phyloP scores from a whole-genome alignment of 35 echinoderm and acorn worm species.

The Heliocidaris tuberculata region DNA sequence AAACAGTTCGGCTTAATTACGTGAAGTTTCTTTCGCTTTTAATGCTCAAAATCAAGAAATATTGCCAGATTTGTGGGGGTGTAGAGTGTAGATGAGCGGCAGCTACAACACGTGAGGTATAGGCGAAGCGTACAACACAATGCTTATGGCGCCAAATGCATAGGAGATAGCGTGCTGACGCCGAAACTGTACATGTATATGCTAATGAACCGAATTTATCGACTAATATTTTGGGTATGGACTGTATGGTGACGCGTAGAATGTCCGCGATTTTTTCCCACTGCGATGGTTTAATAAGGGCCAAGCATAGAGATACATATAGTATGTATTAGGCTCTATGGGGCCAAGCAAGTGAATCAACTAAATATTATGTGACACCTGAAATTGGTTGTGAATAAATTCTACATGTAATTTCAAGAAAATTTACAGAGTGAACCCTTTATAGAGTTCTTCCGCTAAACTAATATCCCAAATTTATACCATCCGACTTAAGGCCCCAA shows the following conservation, averaged over 20 bases:
- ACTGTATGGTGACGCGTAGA: neutral
- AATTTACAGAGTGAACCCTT: no score
- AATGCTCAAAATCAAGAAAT: neutral
- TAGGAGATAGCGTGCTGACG: constrained; percentile 25
- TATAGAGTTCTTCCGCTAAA: no score
- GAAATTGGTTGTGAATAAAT: no score
- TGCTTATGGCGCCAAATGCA: constrained; percentile 33
- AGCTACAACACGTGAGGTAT: neutral
- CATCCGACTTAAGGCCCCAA: no score
- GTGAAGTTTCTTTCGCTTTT: neutral
- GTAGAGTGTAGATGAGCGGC: neutral
- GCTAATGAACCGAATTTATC: constrained; percentile 25
- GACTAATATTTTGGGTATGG: neutral
- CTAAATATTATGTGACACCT: no score
- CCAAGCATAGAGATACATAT: no score
- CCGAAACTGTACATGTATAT: neutral
- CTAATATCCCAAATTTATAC: no score
- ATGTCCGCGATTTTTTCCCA: neutral
- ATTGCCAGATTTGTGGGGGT: neutral
- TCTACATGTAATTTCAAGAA: no score
- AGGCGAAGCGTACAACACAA: constrained; percentile 21
- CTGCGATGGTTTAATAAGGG: no score
- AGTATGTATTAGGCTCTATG: no score
- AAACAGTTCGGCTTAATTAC: neutral
- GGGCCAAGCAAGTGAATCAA: no score